Conservation (phyloP, 2,888 invertebrate species). For the Zygothrica quintamaculata region DNA sequence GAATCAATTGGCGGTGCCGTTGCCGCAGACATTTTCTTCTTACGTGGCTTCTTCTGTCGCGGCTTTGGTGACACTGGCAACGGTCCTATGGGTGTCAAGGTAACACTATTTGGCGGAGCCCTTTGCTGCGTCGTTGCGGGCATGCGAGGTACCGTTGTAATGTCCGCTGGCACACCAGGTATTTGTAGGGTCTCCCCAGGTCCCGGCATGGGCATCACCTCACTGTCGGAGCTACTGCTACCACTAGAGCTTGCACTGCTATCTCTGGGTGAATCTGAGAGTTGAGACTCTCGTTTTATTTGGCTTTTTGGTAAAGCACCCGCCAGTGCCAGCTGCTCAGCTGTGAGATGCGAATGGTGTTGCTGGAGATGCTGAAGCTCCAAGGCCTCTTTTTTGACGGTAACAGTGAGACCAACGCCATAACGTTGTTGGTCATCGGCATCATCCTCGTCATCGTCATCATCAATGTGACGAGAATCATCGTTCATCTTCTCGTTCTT, state of each 20-base stretch:
- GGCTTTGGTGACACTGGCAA: conserved; percentile 69
- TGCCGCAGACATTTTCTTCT: conserved; percentile 67
- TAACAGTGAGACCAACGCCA: conserved; percentile 69
- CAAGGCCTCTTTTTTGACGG: conserved; percentile 80
- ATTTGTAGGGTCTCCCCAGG: conserved; percentile 78
- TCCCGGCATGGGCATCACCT: conserved; percentile 63
- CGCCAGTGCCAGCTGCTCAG: conserved; percentile 48
- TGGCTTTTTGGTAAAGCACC: conserved; percentile 78
- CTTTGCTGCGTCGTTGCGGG: conserved; percentile 42
- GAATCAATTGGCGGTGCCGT: conserved; percentile 64
- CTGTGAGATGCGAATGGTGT: conserved; percentile 34
- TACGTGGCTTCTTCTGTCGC: conserved; percentile 76
- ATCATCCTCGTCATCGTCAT: conserved; percentile 60
- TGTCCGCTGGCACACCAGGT: conserved; percentile 81
- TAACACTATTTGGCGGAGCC: conserved; percentile 68
- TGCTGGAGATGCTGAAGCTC: conserved; percentile 47
- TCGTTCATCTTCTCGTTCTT: conserved; percentile 79
- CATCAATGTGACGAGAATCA: conserved; percentile 56
- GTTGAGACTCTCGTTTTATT: conserved; percentile 80
- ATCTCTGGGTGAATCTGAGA: conserved; percentile 61
- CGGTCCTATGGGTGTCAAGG: conserved; percentile 74
- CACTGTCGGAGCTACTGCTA: conserved; percentile 77
- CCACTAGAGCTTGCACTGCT: conserved; percentile 55
- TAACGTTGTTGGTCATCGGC: conserved; percentile 55
- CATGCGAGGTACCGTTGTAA: conserved; percentile 68